Evolutionary conservation across 2,113 vertebrate genomes (phyloP).

Genomic region (Aythya baeri): DNA sequence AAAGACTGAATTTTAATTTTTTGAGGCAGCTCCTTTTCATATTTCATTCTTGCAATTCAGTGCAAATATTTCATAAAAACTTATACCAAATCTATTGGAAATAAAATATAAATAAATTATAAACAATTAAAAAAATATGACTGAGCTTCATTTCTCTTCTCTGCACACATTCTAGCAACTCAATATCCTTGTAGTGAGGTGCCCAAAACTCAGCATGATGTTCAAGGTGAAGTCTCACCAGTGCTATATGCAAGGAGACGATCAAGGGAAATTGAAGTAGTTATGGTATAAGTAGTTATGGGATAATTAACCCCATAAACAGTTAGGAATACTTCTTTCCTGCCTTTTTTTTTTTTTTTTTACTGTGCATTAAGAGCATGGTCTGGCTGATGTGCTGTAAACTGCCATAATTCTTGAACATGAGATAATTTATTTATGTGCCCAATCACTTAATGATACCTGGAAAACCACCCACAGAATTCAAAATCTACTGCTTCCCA

Average conservation of each 20-base stretch:
- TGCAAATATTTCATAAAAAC: background rate
- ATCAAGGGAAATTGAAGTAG: background rate
- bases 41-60: background rate
- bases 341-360: background rate
- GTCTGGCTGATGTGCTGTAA: background rate
- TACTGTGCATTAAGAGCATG: background rate
- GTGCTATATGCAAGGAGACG: background rate
- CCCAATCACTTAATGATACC: background rate
- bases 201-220: background rate
- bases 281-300: background rate
- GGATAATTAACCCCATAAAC: background rate
- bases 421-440: background rate
- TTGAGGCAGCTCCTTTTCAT: background rate
- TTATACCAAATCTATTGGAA: background rate
- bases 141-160: background rate
- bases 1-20: background rate
- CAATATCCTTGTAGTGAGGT: background rate
- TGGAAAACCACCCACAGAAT: background rate
- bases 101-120: background rate
- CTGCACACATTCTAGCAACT: background rate
- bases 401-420: background rate
- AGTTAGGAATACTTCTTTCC: background rate
- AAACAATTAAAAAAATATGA: background rate
- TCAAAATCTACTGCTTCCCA: background rate
- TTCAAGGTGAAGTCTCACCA: background rate